Conservation (phyloP, 2,797 vertebrate genomes). For the Diglossa cyanea region DNA sequence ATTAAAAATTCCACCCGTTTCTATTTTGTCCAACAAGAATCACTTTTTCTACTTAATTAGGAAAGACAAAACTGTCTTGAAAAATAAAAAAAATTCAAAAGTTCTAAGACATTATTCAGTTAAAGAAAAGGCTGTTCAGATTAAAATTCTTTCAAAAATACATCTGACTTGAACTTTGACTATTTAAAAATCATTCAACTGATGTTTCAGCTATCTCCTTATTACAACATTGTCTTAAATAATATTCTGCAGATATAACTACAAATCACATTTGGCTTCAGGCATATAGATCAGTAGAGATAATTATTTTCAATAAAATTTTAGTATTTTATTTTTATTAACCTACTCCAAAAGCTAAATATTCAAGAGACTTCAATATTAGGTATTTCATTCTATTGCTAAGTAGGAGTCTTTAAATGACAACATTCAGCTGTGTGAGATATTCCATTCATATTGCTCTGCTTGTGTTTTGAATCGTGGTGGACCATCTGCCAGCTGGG, state of each 20-base stretch:
- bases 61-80: neutral
- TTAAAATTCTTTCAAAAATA: neutral
- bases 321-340: neutral
- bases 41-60: neutral
- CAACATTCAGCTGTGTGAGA: neutral
- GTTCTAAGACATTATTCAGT: neutral
- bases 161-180: neutral
- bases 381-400: neutral
- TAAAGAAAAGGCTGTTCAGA: neutral
- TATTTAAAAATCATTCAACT: neutral
- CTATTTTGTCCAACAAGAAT: neutral
- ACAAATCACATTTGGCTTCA: neutral
- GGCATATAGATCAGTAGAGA: neutral
- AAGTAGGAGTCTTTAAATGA: neutral
- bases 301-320: neutral
- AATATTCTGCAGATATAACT: neutral
- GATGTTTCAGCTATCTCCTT: neutral
- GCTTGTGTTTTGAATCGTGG: neutral
- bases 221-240: neutral
- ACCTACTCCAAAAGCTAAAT: neutral
- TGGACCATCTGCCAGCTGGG: neutral
- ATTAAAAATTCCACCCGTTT: neutral
- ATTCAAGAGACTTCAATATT: neutral
- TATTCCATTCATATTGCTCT: neutral
- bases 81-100: neutral